phyloP scores from a whole-genome alignment of 2,888 invertebrate genomes.

The Fragum whitleyi region DNA sequence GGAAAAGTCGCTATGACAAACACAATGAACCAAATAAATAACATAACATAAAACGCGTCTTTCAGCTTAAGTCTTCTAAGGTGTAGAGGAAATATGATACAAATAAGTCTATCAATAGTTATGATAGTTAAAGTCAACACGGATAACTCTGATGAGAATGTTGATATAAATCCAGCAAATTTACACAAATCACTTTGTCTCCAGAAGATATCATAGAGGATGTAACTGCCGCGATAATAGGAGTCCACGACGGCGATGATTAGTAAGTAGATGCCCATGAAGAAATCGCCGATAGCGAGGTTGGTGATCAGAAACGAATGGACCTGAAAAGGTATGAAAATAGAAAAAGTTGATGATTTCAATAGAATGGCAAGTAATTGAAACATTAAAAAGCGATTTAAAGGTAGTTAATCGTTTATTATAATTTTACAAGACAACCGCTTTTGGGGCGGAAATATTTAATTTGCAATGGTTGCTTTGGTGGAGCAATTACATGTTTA shows the following conservation, averaged over 20 bases:
- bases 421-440: too few species aligned
- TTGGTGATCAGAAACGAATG: constrained; percentile 85
- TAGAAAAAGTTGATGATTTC: too few species aligned
- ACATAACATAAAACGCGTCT: constrained; percentile 80
- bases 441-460: too few species aligned
- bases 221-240: constrained; percentile 86
- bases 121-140: constrained; percentile 85
- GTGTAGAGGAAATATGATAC: constrained; percentile 84
- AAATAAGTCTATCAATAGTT: constrained; percentile 85
- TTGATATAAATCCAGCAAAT: constrained; percentile 83
- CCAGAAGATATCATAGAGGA: constrained; percentile 80
- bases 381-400: too few species aligned
- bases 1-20: constrained; percentile 77
- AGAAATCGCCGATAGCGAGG: constrained; percentile 81
- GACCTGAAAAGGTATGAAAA: constrained; percentile 79
- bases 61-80: constrained; percentile 77
- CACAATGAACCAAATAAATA: constrained; percentile 78
- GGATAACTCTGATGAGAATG: constrained; percentile 85
- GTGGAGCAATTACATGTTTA: too few species aligned
- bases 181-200: constrained; percentile 80
- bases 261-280: constrained; percentile 83
- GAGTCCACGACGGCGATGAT: constrained; percentile 83
- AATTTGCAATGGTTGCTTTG: too few species aligned
- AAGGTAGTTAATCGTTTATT: too few species aligned
- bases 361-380: too few species aligned